Conservation (phyloP, 2,888 invertebrate genomes). For the Nymphalis c-album region DNA sequence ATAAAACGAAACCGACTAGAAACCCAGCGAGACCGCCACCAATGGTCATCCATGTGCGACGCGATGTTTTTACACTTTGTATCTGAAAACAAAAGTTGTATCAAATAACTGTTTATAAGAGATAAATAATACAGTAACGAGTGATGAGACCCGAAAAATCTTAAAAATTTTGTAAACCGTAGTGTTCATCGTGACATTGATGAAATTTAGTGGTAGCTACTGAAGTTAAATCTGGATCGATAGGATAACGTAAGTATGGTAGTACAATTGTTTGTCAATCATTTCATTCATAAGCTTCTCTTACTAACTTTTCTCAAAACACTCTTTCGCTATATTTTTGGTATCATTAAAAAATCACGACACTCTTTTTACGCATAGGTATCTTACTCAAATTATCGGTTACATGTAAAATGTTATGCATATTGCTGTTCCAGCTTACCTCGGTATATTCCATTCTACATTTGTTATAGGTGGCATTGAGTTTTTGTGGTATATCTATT, state of each 20-base stretch:
- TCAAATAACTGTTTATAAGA: not conserved
- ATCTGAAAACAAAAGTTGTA: conserved; percentile 49
- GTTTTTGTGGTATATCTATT: conserved; percentile 46
- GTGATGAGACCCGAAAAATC: no score
- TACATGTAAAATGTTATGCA: no score
- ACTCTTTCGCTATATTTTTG: no score
- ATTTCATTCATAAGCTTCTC: no score
- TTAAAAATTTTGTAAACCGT: no score
- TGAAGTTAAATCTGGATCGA: conserved; percentile 1
- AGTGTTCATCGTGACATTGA: no score
- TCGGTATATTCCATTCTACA: conserved; percentile 62
- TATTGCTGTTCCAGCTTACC: conserved; percentile 45
- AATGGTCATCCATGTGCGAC: conserved; percentile 74
- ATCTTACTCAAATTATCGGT: no score
- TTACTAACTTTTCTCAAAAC: no score
- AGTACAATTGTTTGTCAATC: not conserved
- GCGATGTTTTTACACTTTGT: conserved; percentile 54
- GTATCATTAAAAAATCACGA: no score
- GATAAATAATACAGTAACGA: no score
- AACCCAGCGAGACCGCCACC: conserved; percentile 72
- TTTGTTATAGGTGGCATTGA: conserved; percentile 58
- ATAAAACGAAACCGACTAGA: conserved; percentile 69
- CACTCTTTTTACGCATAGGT: no score
- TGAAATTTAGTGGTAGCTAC: no score
- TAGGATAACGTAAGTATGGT: not conserved